Conservation (phyloP, 53 echinoderm and acorn worm genomes). For the Holothuria leucospilota region DNA sequence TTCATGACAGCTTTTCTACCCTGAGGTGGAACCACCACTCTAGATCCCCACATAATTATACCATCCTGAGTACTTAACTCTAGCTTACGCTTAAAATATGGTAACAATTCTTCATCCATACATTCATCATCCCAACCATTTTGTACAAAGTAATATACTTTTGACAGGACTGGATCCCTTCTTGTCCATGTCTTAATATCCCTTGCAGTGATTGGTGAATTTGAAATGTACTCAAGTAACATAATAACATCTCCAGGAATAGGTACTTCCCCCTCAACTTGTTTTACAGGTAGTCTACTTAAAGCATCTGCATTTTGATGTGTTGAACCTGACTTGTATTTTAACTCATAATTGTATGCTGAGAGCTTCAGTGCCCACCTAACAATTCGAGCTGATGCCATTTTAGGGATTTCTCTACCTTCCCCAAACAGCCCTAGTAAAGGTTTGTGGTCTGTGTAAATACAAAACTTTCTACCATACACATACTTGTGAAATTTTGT, state of each 20-base stretch:
- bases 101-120: slow-evolving; percentile 39
- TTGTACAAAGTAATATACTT: neutral
- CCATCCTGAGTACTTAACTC: slow-evolving; percentile 53
- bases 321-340: slow-evolving; percentile 56
- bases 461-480: slow-evolving; percentile 37
- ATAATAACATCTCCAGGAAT: slow-evolving; percentile 4
- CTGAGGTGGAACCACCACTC: slow-evolving; percentile 51
- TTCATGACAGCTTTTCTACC: slow-evolving; percentile 43
- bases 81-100: slow-evolving; percentile 40
- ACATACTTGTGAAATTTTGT: slow-evolving; percentile 59
- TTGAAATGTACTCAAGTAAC: slow-evolving; percentile 12
- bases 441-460: slow-evolving; percentile 63
- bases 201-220: neutral
- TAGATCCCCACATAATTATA: slow-evolving; percentile 54
- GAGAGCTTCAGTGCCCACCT: slow-evolving; percentile 58
- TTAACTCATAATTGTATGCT: slow-evolving; percentile 60
- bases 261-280: neutral
- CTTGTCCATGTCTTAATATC: slow-evolving; percentile 7
- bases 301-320: slow-evolving; percentile 52
- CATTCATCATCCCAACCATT: slow-evolving; percentile 14
- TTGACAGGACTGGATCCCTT: neutral
- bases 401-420: slow-evolving; percentile 44
- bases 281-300: slow-evolving; percentile 2
- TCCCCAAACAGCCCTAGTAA: slow-evolving; percentile 46
- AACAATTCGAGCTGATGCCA: slow-evolving; percentile 1